Evolutionary conservation across 2,888 invertebrate genomes (phyloP).

Genomic region (Stenurella melanura): DNA sequence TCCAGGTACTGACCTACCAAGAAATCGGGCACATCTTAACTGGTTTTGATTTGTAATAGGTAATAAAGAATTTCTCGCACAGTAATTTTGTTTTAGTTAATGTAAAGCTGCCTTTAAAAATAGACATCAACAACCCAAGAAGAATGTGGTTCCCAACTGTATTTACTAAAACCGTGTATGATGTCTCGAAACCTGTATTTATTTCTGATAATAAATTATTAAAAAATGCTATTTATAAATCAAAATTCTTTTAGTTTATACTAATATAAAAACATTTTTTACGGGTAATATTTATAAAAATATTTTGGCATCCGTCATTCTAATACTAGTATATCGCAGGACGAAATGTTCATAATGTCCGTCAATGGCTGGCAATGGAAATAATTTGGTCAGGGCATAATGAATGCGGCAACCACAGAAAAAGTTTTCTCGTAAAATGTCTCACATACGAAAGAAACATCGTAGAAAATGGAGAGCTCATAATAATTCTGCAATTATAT

Average conservation of each 20-base stretch:
- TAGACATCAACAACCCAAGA: constrained; percentile 2
- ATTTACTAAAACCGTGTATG: not conserved
- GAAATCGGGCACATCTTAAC: not conserved
- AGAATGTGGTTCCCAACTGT: constrained; percentile 1
- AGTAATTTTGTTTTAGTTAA: not conserved
- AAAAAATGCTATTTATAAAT: not conserved
- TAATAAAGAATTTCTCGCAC: no score
- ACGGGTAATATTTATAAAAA: not conserved
- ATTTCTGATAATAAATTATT: not conserved
- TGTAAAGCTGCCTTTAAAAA: not conserved
- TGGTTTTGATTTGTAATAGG: not conserved
- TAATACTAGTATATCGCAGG: no score
- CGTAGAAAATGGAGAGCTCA: no score
- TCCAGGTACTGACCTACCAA: no score
- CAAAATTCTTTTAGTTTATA: not conserved
- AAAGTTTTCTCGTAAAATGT: no score
- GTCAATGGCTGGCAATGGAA: no score
- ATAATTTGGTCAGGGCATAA: no score
- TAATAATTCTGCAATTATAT: no score
- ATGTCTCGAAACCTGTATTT: not conserved
- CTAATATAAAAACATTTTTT: not conserved
- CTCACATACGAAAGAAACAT: no score
- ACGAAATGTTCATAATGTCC: no score
- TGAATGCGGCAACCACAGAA: no score
- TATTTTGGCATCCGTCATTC: no score